Conservation (phyloP, 2,797 vertebrate genomes). For the Myotis myotis region DNA sequence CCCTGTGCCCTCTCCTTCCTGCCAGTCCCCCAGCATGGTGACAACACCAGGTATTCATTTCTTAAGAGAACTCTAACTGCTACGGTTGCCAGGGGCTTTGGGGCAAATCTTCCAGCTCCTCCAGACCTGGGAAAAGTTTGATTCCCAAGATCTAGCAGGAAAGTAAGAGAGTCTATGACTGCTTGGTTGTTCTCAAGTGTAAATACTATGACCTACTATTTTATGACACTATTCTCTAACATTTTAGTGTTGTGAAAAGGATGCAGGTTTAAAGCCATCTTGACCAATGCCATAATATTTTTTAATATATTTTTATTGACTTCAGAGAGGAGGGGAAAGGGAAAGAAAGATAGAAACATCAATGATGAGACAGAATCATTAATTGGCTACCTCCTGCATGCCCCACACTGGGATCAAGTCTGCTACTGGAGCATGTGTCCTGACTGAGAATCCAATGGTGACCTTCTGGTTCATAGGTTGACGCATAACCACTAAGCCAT, state of each 20-base stretch:
- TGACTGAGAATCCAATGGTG: no score
- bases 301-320: no score
- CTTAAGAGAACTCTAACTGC: neutral
- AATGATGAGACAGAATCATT: no score
- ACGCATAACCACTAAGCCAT: no score
- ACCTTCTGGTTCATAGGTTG: no score
- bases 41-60: neutral
- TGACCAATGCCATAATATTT: neutral
- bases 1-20: fast-evolving
- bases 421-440: no score
- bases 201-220: neutral
- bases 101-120: neutral
- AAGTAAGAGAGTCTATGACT: neutral
- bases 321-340: no score
- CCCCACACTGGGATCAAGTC: no score
- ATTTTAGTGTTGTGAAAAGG: neutral
- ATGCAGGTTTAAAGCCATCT: neutral
- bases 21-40: fast-evolving
- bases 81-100: neutral
- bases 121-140: neutral
- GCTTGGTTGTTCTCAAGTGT: neutral
- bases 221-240: neutral
- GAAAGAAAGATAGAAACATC: no score
- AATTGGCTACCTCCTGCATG: no score
- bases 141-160: neutral